Evolutionary conservation across 2,113 vertebrate species (phyloP).

Genomic region (Sinocyclocheilus rhinocerous): DNA sequence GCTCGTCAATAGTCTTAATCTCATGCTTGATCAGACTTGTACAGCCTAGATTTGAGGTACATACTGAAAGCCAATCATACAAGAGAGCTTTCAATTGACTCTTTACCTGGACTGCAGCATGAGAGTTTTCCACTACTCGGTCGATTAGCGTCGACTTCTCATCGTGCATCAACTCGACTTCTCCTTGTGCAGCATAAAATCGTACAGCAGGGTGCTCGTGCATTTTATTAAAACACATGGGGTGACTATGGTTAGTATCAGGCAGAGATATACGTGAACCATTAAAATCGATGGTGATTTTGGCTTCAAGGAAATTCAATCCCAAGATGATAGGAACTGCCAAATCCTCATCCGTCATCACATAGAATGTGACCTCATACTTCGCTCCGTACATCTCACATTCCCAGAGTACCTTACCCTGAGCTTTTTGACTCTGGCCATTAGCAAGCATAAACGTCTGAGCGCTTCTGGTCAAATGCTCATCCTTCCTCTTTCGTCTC

Average conservation of each 20-base stretch:
- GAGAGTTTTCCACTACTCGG: background rate
- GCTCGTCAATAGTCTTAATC: background rate
- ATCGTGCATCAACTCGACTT: background rate
- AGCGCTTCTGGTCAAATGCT: background rate
- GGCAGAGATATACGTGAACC: background rate
- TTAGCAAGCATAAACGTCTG: background rate
- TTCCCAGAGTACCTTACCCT: background rate
- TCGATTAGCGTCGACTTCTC: background rate
- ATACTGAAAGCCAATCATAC: background rate
- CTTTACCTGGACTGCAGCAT: background rate
- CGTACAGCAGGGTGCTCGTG: background rate
- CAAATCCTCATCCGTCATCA: background rate
- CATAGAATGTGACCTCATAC: background rate
- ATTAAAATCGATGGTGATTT: background rate
- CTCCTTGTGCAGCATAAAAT: background rate
- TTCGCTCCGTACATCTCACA: background rate
- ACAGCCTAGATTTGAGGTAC: background rate
- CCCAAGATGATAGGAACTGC: background rate
- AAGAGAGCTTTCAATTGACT: background rate
- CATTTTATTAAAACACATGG: background rate
- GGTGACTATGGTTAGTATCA: background rate
- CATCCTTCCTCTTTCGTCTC: too few relatives aligned
- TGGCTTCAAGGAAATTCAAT: background rate
- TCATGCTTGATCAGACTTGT: background rate
- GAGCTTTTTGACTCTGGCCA: background rate